Conservation (phyloP, 1,140 invertebrate species). For the Drosophila hydei region DNA sequence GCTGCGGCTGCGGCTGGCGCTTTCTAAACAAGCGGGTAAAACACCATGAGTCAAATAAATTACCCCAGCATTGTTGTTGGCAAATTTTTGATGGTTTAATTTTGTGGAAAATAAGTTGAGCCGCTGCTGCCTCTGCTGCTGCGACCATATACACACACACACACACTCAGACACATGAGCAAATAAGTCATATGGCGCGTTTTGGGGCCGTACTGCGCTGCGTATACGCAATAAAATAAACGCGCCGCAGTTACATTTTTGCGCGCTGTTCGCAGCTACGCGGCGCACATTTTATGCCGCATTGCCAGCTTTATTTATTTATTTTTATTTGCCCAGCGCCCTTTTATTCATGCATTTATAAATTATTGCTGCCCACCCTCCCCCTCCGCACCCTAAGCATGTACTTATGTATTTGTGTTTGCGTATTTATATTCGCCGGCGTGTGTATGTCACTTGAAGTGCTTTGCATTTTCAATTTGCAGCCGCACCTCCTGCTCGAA, state of each 20-base stretch:
- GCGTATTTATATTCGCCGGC: constrained; percentile 29
- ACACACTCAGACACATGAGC: constrained; percentile 44
- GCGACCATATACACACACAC: constrained; percentile 56
- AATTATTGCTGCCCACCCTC: constrained; percentile 69
- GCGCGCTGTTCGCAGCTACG: constrained; percentile 53
- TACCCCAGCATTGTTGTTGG: constrained; percentile 80
- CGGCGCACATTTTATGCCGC: constrained; percentile 74
- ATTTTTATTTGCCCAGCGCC: constrained; percentile 65
- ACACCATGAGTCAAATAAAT: constrained; percentile 80
- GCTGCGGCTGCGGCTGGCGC: constrained; percentile 47
- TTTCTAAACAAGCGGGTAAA: constrained; percentile 61
- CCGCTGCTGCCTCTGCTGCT: constrained; percentile 77
- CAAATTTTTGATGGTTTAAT: constrained; percentile 82
- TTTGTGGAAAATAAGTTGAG: constrained; percentile 82
- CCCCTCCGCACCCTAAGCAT: constrained; percentile 33
- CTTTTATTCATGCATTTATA: constrained; percentile 81
- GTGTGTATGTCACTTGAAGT: constrained; percentile 50
- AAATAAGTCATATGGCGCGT: constrained; percentile 44
- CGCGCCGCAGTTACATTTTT: constrained; percentile 74
- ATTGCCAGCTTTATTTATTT: constrained; percentile 76
- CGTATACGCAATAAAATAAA: constrained; percentile 82
- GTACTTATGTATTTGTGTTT: constrained; percentile 38
- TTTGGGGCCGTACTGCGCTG: constrained; percentile 37
- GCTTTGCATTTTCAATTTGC: constrained; percentile 64
- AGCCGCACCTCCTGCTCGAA: constrained; percentile 1